Evolutionary conservation across 2,113 vertebrate genomes (phyloP), one percentile per base, ranked within the genome.

Genomic region (Lucifuga dentata): DNA sequence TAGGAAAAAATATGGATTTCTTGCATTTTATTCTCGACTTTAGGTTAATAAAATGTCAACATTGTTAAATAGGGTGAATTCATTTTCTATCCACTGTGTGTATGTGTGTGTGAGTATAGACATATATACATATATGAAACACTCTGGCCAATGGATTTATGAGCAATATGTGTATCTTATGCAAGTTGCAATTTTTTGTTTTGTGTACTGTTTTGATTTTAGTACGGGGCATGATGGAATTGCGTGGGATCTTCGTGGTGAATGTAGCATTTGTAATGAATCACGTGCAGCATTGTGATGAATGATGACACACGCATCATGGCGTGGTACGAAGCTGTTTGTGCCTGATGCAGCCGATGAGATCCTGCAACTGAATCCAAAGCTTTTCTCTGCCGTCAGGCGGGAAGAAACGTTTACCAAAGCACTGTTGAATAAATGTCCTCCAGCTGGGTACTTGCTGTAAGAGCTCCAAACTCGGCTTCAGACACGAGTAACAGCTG

Each of bases 381-480:
- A 44, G 8, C n/a, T 36, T 17, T 39, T 49, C 26, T 29, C 26
- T 7, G 26, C 26, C 11, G 11, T 24, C 11, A 44, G 29, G 17
- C 26, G 50, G 67, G 73, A 29, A 41, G 36, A 60, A 74, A 57
- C 9, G 32, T 85, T 83, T 88, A 89, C 76, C 87, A 89, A 90
- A 91, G 83, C 69, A 60, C 67, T 76, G 58, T 68, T 63, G 68
- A 81, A 59, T 32, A 64, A n/a, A n/a, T n/a, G n/a, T 29, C 26
- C 26, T 29, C 26, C 26, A n/a, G n/a, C n/a, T n/a, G n/a, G n/a
- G n/a, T 29, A 29, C 26, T 29, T 7, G 26, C 26, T 29, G 3
- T 29, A 7, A 29, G 26, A 7, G 7, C 3, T 29, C 26, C 26
- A 29, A 29, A 29, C 26, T 29, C 3, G 26, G n/a, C n/a, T n/a